A percentile compares a stretch with the other conserved stretches of the same genome.
phyloP scores from a whole-genome alignment of 2,113 vertebrate genomes.

The Strigops habroptila region DNA sequence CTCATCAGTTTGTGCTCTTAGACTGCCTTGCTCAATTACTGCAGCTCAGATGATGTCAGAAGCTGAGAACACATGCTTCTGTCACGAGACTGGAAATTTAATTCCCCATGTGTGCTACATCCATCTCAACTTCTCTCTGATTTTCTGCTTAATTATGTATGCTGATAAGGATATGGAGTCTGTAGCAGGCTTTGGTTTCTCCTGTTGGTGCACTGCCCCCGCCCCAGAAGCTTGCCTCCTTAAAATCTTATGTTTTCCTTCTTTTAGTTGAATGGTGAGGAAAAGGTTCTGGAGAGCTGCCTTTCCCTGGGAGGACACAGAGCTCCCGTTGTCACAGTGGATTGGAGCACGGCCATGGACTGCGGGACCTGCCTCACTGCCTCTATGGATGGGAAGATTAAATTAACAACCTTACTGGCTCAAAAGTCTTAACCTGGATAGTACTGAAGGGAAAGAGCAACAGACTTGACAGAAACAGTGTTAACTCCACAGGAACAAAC shows the following conservation, averaged over 20 bases:
- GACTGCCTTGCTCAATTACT: background rate
- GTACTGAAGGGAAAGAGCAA: background rate
- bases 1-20: background rate
- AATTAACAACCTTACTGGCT: slow-evolving; percentile 93
- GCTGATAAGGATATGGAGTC: background rate
- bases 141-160: background rate
- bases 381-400: slow-evolving; percentile 98
- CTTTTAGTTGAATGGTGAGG: slow-evolving; percentile 82
- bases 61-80: background rate
- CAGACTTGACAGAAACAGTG: background rate
- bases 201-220: background rate
- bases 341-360: slow-evolving; percentile 96
- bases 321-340: slow-evolving; percentile 94
- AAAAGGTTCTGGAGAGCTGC: slow-evolving; percentile 84
- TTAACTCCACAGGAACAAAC: slow-evolving; percentile 6
- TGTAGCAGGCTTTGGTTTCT: background rate
- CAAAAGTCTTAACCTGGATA: slow-evolving; percentile 77
- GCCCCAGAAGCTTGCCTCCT: background rate
- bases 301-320: slow-evolving; percentile 91
- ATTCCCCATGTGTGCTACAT: background rate
- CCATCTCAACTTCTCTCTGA: background rate
- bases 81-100: background rate
- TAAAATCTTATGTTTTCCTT: background rate
- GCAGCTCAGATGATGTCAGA: background rate
- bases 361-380: slow-evolving; percentile 95